Conservation (phyloP, 2,888 invertebrate species). For the Aporophyla nigra region DNA sequence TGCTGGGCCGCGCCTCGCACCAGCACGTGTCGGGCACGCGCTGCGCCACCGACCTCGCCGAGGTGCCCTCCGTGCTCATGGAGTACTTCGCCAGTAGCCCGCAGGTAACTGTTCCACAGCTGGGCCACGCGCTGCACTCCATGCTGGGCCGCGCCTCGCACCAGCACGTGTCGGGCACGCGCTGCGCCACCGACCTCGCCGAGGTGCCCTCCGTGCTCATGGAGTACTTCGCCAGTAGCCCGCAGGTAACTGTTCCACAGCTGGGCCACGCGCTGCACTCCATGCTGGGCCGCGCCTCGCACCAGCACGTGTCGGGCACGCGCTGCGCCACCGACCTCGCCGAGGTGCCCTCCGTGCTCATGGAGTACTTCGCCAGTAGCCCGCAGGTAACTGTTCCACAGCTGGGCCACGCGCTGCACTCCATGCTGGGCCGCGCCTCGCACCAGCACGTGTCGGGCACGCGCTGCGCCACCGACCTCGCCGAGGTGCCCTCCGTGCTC, state of each 20-base stretch:
- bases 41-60: conserved; percentile 99
- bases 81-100: conserved; percentile 97
- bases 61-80: conserved; percentile 99
- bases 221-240: conserved; percentile 98
- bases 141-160: no score
- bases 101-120: conserved; percentile 25
- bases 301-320: conserved; percentile 95
- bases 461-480: conserved; percentile 98
- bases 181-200: conserved; percentile 99
- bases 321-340: conserved; percentile 99
- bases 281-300: no score
- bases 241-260: conserved; percentile 29
- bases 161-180: conserved; percentile 95
- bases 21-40: conserved; percentile 96
- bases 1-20: no score
- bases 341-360: conserved; percentile 99
- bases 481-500: conserved; percentile 99
- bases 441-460: conserved; percentile 95
- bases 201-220: conserved; percentile 99
- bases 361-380: conserved; percentile 98
- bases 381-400: conserved; percentile 33
- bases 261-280: no score
- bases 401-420: no score
- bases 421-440: no score
- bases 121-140: no score